phyloP scores from a whole-genome alignment of 2,888 invertebrate genomes.

The Axea sp. region DNA sequence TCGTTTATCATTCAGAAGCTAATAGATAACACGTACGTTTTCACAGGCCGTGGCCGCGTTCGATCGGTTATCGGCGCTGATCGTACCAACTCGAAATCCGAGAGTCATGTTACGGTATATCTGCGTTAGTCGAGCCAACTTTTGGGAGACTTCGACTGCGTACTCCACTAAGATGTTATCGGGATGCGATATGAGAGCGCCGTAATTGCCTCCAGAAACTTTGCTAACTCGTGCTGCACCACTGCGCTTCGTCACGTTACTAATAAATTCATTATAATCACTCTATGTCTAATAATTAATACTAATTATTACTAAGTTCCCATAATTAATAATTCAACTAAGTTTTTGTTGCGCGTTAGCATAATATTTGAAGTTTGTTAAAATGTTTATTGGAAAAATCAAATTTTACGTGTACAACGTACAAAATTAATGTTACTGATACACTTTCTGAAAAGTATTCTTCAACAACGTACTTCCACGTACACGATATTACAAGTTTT shows the following conservation, averaged over 20 bases:
- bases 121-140: conserved; percentile 10
- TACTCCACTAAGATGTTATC: conserved; percentile 44
- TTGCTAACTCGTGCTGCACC: conserved; percentile 47
- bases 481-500: no score
- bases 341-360: neutral
- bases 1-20: conserved; percentile 71
- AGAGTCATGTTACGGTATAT: conserved; percentile 17
- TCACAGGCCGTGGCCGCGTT: conserved; percentile 65
- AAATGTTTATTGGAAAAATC: no score
- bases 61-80: conserved; percentile 67
- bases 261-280: conserved; percentile 58
- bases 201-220: conserved; percentile 54
- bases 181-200: conserved; percentile 24
- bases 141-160: conserved; percentile 41
- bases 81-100: conserved; percentile 61
- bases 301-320: conserved; percentile 40
- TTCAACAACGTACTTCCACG: no score
- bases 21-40: conserved; percentile 70
- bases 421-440: no score
- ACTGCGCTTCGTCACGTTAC: conserved; percentile 55
- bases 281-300: conserved; percentile 52
- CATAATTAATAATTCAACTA: conserved; percentile 29
- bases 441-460: no score
- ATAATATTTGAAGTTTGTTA: conserved; percentile 3
- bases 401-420: no score